These are phyloP conservation scores for Nannoperca obscura DNA, from an alignment of 2,797 vertebrate genomes.

Conservation along the genomic window DNA sequence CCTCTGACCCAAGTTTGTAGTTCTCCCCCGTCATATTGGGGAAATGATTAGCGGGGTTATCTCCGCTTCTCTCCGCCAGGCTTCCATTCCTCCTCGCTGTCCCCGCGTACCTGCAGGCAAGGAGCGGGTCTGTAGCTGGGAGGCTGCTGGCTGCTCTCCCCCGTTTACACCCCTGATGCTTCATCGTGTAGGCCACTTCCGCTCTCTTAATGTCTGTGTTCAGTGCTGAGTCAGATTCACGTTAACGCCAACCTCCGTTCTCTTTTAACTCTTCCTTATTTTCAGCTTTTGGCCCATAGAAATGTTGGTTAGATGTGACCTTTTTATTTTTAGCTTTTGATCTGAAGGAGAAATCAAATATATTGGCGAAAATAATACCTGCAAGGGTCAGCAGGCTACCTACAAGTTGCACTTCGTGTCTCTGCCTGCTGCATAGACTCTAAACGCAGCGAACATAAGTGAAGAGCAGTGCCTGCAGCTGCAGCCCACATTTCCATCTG, in stretches of 20 bases:
- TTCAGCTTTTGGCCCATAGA: conserved; percentile 6
- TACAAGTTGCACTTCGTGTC: conserved; percentile 2
- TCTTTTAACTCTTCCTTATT: conserved; percentile 15
- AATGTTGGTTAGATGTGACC: background rate
- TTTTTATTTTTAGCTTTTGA: conserved; percentile 24
- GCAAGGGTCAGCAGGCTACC: background rate
- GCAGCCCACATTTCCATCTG: conserved; percentile 15
- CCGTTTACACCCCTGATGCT: conserved; percentile 54
- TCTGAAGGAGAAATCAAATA: background rate
- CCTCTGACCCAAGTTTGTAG: conserved; percentile 83
- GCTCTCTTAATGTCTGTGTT: conserved; percentile 55
- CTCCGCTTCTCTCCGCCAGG: conserved; percentile 57
- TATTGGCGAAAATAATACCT: background rate
- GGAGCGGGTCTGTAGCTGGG: conserved; percentile 66
- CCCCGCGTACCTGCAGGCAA: conserved; percentile 77
- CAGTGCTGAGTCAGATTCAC: conserved; percentile 61
- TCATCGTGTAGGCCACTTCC: conserved; percentile 56
- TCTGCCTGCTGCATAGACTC: background rate
- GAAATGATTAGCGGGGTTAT: conserved; percentile 82
- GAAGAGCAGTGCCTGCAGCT: conserved; percentile 12
- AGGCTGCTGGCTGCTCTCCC: conserved; percentile 55
- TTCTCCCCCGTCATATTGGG: conserved; percentile 78
- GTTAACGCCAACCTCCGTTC: background rate
- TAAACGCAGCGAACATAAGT: conserved; percentile 21
- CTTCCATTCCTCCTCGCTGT: conserved; percentile 70